phyloP scores from a whole-genome alignment of 1,140 invertebrate genomes.

The Lepidotrigona ventralis region DNA sequence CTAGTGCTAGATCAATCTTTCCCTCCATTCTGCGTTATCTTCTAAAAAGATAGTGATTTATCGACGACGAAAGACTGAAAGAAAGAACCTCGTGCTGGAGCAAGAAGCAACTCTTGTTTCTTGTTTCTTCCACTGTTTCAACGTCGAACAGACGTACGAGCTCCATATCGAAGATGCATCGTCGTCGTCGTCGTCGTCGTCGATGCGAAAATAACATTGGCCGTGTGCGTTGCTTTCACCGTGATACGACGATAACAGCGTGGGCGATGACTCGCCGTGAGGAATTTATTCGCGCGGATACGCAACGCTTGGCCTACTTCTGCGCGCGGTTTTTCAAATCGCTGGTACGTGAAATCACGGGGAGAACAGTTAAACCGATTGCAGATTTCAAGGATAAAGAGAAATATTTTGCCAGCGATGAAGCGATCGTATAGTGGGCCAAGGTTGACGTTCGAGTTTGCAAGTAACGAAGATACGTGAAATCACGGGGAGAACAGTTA shows the following conservation, averaged over 20 bases:
- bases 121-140: neutral
- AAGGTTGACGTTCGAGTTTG: too few species aligned
- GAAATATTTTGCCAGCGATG: neutral
- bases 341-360: neutral
- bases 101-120: neutral
- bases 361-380: neutral
- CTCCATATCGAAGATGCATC: neutral
- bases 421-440: too few species aligned
- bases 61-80: neutral
- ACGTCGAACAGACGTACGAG: neutral
- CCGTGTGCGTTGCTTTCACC: slow-evolving; percentile 12
- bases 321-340: slow-evolving; percentile 7
- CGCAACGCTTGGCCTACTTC: slow-evolving; percentile 15
- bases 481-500: neutral
- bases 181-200: neutral
- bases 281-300: slow-evolving; percentile 19
- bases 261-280: slow-evolving; percentile 10
- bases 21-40: neutral
- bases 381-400: slow-evolving; percentile 7
- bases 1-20: slow-evolving; percentile 4
- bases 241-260: slow-evolving; percentile 31
- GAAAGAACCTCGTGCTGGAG: neutral
- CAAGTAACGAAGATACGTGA: neutral
- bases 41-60: slow-evolving; percentile 6
- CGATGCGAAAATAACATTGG: slow-evolving; percentile 16